phyloP scores from a whole-genome alignment of 2,888 invertebrate species.

The Eugnorisma glareosa region DNA sequence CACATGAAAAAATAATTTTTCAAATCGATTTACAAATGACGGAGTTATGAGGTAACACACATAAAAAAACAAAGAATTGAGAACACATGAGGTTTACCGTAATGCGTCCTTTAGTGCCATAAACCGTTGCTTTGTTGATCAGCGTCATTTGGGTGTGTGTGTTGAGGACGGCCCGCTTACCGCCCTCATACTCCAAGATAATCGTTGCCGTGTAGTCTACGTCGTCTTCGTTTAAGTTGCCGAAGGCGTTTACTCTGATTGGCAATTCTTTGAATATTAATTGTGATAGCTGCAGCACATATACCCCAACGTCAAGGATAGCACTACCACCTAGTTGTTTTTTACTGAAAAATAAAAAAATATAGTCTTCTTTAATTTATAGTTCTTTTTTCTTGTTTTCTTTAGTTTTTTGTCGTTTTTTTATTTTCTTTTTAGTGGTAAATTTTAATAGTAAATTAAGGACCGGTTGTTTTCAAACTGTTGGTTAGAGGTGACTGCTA shows the following conservation, averaged over 20 bases:
- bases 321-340: slow-evolving; percentile 95
- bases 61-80: too few relatives aligned
- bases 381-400: too few relatives aligned
- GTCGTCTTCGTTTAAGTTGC: slow-evolving; percentile 93
- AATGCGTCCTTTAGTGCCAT: slow-evolving; percentile 92
- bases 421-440: too few relatives aligned
- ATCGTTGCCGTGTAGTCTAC: slow-evolving; percentile 92
- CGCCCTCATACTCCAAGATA: slow-evolving; percentile 91
- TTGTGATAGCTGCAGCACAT: slow-evolving; percentile 93
- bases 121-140: slow-evolving; percentile 91
- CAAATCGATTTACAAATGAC: too few relatives aligned
- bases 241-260: slow-evolving; percentile 91
- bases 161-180: slow-evolving; percentile 91
- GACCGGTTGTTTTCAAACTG: not conserved
- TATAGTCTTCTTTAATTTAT: too few relatives aligned
- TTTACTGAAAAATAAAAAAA: slow-evolving; percentile 81
- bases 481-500: too few relatives aligned
- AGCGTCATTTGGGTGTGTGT: slow-evolving; percentile 87
- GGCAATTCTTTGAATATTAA: slow-evolving; percentile 93
- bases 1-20: too few relatives aligned
- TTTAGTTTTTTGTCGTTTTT: too few relatives aligned
- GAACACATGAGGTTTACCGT: slow-evolving; percentile 83
- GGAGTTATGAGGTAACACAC: too few relatives aligned
- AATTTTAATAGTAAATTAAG: not conserved
- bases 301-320: slow-evolving; percentile 94